Percentiles rank a stretch among this genome's conserved stretches.
Evolutionary conservation across 2,888 invertebrate genomes (phyloP).

Genomic region (Steinernema scapterisci): DNA sequence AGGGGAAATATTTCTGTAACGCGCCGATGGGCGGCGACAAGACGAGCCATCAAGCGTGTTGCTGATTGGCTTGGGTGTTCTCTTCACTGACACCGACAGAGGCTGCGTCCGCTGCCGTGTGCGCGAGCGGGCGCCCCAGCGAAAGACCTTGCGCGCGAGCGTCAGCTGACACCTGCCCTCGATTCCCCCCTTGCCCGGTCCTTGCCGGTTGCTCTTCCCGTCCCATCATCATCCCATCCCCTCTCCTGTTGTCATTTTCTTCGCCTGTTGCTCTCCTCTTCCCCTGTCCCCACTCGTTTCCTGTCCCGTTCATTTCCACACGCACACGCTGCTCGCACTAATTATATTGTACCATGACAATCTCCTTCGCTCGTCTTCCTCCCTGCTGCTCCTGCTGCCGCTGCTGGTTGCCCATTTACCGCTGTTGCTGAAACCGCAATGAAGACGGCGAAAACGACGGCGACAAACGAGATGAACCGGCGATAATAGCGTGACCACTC

Average conservation of each 20-base stretch:
- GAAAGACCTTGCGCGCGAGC: conserved; percentile 31
- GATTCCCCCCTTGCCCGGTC: conserved; percentile 28
- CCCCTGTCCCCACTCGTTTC: not conserved
- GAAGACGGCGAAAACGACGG: conserved; percentile 13
- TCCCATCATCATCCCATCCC: not conserved
- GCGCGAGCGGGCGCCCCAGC: conserved; percentile 26
- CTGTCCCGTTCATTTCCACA: conserved; percentile 26
- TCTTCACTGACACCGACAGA: conserved; percentile 26
- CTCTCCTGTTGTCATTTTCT: not conserved
- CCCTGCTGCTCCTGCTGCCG: not conserved
- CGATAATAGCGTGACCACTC: conserved; percentile 9
- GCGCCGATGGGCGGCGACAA: conserved; percentile 32
- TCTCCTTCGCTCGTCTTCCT: not conserved
- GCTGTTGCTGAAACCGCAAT: conserved; percentile 30
- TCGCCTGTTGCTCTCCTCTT: not conserved
- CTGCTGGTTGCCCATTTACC: not conserved
- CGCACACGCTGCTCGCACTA: conserved; percentile 17
- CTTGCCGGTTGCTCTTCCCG: conserved; percentile 22
- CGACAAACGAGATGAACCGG: not conserved
- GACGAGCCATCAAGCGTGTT: conserved; percentile 33
- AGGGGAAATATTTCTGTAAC: conserved; percentile 33
- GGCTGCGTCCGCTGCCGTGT: conserved; percentile 29
- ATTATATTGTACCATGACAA: conserved; percentile 28
- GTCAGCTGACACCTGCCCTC: conserved; percentile 33
- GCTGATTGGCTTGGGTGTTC: conserved; percentile 32